Conservation (phyloP, 2,113 vertebrate species). For the Osmerus eperlanus region DNA sequence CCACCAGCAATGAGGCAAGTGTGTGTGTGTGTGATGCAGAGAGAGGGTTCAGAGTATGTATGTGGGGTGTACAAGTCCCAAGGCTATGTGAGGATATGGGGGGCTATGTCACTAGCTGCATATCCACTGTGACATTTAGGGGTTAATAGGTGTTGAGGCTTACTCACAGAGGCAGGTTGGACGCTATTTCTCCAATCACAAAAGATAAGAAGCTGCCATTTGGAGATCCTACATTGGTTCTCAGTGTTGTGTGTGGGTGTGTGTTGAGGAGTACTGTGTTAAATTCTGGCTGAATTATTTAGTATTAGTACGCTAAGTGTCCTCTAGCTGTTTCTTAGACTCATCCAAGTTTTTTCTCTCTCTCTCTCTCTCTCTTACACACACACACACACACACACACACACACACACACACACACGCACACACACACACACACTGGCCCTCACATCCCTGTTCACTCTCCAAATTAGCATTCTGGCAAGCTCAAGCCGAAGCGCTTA, state of each 20-base stretch:
- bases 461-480: conserved; percentile 3
- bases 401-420: background rate
- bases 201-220: background rate
- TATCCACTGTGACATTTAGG: conserved; percentile 44
- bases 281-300: no score
- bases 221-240: background rate
- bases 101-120: background rate
- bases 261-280: no score
- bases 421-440: conserved; percentile 13
- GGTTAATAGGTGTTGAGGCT: conserved; percentile 16
- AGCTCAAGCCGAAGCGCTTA: background rate
- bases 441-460: background rate
- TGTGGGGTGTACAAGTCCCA: background rate
- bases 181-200: background rate
- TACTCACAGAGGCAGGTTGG: conserved; percentile 7
- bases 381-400: no score
- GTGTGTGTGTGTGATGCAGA: conserved; percentile 10
- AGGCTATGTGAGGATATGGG: conserved; percentile 9
- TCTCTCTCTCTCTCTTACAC: no score
- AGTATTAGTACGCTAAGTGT: no score
- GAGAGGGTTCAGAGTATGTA: background rate
- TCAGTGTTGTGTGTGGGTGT: background rate
- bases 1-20: background rate
- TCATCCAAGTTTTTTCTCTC: no score
- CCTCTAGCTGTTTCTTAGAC: no score